Conservation (phyloP, 2,797 vertebrate species). For the Heteromormyrus szaboi region DNA sequence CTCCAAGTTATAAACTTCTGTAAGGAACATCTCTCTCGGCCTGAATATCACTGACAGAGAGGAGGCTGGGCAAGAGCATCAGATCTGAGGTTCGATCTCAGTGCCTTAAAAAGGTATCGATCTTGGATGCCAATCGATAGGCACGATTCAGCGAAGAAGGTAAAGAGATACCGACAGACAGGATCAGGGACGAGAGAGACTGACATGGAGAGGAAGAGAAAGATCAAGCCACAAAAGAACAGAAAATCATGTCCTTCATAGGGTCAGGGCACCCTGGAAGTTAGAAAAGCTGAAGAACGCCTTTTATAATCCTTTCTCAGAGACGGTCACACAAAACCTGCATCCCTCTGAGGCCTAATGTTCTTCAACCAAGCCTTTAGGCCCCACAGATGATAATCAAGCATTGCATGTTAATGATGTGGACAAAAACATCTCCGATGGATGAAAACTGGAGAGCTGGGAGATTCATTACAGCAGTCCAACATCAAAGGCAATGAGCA, state of each 20-base stretch:
- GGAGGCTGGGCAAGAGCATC: constrained; percentile 9
- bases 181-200: not conserved
- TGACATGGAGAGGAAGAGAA: not conserved
- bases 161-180: constrained; percentile 29
- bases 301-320: not conserved
- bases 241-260: not conserved
- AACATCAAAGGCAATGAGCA: not conserved
- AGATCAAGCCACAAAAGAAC: not conserved
- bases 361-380: not conserved
- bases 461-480: not conserved
- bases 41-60: constrained; percentile 11
- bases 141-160: constrained; percentile 31
- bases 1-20: not conserved
- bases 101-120: constrained; percentile 47
- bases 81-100: constrained; percentile 32
- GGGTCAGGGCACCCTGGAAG: not conserved
- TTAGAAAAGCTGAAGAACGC: too few relatives aligned
- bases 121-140: constrained; percentile 37
- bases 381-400: not conserved
- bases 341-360: not conserved
- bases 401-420: not conserved
- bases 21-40: not conserved
- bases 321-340: not conserved
- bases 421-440: not conserved
- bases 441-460: not conserved